These are phyloP conservation scores for Lepilemur ruficaudatus DNA, from an alignment of 2,797 vertebrate genomes.

Conservation along the genomic window DNA sequence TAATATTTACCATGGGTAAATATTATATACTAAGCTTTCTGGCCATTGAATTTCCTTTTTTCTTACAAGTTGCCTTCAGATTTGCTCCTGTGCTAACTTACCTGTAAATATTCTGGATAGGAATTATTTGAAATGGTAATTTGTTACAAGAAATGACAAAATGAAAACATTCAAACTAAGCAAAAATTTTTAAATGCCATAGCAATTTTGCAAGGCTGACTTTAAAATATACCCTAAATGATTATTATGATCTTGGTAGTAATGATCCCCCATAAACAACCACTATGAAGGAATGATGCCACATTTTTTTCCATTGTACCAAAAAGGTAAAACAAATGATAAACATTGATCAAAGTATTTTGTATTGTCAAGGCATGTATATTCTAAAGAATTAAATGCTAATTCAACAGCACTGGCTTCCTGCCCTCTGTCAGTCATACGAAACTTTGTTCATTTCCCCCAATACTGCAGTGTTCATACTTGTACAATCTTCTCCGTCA, in stretches of 20 bases:
- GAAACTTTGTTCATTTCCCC: conserved; percentile 69
- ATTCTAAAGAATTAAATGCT: conserved; percentile 72
- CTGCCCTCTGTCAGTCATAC: conserved; percentile 67
- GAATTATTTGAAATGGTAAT: conserved; percentile 57
- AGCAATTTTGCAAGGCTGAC: conserved; percentile 55
- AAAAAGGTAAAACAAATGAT: conserved; percentile 68
- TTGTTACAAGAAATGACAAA: conserved; percentile 54
- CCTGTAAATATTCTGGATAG: conserved; percentile 76
- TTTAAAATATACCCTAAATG: conserved; percentile 59
- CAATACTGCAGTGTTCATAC: conserved; percentile 82
- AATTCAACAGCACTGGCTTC: conserved; percentile 66
- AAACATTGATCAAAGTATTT: conserved; percentile 74
- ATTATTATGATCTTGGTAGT: conserved; percentile 45
- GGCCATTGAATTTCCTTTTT: conserved; percentile 75
- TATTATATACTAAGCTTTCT: conserved; percentile 78
- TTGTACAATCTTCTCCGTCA: conserved; percentile 85
- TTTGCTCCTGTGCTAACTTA: conserved; percentile 71
- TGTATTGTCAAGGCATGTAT: conserved; percentile 76
- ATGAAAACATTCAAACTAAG: conserved; percentile 35
- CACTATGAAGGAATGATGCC: conserved; percentile 68
- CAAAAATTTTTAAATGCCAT: conserved; percentile 55
- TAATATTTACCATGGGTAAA: conserved; percentile 61
- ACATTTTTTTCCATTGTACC: conserved; percentile 73
- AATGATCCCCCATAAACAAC: conserved; percentile 40
- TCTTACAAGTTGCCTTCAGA: conserved; percentile 68